Evolutionary conservation across 2,113 vertebrate species (phyloP), one percentile per base, ranked within the genome.

Genomic region (Melanotaenia duboulayi): DNA sequence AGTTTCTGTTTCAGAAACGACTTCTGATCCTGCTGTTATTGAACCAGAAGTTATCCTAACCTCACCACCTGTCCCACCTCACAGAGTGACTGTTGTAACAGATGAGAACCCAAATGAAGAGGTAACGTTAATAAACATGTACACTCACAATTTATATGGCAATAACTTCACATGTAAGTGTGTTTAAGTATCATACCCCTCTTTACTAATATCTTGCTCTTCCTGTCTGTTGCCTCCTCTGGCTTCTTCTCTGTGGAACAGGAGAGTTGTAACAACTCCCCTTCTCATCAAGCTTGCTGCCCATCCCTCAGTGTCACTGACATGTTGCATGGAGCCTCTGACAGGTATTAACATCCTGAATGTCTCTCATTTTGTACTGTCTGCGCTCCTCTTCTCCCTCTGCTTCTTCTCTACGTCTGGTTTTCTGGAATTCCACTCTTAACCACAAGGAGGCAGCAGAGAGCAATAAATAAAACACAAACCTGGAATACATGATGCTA

Each of bases 231-330:
- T 49, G 42, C 56, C 35, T 71, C 50, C 44, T 84, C 50, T 65
- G 83, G 59, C 62, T 82, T 52, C 48, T 69, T 82, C 67, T 80
- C 65, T 78, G 71, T 80, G 77, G 68, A 87, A 39, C 83, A 95
- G 93, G 91, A 93, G 74, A 92, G 90, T 79, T 87, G 87, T 79
- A 92, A 90, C 81, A 89, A 84, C 88, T 92, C 91, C 44, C 91
- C 93, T 70, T 89, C 89, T 76, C 90, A 87, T 82, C 92, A 89
- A 89, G 89, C 87, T 72, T 94, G 92, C 87, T 93, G 93, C 83
- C 91, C 92, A 35, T 89, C 93, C 62, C 88, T 94, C 71, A 91
- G 69, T 84, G 92, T 93, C 71, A 87, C 88, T 67, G 92, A 93
- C 76, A 92, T 93, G 82, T 86, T 93, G 78, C 91, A 92, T 80